Evolutionary conservation across 2,888 invertebrate species (phyloP), one percentile per base, ranked within the genome.

Genomic region (Dexiosoma caninum): DNA sequence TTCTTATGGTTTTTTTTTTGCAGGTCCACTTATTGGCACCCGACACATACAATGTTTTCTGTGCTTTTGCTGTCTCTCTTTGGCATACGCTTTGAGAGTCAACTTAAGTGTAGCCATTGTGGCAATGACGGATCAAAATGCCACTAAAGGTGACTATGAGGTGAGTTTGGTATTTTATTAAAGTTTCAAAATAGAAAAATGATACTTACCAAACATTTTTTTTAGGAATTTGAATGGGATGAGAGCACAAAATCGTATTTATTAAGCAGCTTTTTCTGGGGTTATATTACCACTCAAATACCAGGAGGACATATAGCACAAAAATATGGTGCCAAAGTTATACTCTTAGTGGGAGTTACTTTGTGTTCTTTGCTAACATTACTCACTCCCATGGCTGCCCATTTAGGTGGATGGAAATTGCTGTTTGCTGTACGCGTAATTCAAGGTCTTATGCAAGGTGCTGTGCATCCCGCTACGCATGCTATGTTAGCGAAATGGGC

Each of bases 281-380:
- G 95, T 0, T 94, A 94, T 83, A 92, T 93, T 0, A 74, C 93
- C 1, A 92, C 92, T 82, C 91, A 92, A 84, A 89, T 94, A 21
- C 94, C 94, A 0, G 93, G 93, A 0, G 95, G 95, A 0, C 92
- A 94, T 81, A 88, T 96, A 35, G 94, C 95, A 0, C 94, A 94
- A 83, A 91, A 91, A 5, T 93, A 94, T 86, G 95, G 96, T 0
- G 94, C 95, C 0, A 93, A 94, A 81, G 91, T 91, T 67, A 88
- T 96, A 9, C 88, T 94, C 6, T 89, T 92, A 0, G 86, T 91
- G 0, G 92, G 94, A 0, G 89, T 94, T 2, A 78, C 86, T 0
- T 87, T 94, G 12, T 94, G 94, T 60, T 93, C 95, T 0, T 30
- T 94, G 0, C 89, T 94, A 35, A 94, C 94, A 0, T 85, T 95